Conservation (phyloP, 2,888 invertebrate genomes). For the Mythimna vitellina region DNA sequence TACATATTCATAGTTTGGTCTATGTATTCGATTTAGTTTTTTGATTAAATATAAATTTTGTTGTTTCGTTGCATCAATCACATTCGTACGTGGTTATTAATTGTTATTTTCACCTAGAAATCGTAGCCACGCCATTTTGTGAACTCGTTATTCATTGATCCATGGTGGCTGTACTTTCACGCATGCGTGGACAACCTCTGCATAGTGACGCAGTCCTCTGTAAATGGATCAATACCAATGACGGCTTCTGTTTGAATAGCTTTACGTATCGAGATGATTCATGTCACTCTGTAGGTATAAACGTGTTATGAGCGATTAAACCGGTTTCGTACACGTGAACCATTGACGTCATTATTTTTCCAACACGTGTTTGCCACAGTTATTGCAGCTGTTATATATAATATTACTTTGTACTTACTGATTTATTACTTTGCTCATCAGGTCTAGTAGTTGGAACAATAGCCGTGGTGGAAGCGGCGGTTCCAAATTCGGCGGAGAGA, state of each 20-base stretch:
- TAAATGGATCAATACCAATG: conserved; percentile 36
- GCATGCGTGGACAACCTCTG: conserved; percentile 53
- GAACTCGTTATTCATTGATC: conserved; percentile 49
- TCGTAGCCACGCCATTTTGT: conserved; percentile 49
- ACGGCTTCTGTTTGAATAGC: not conserved
- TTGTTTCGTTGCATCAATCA: not conserved
- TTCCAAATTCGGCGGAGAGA: conserved; percentile 80
- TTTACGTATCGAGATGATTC: conserved; percentile 30
- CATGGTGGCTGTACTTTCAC: conserved; percentile 40
- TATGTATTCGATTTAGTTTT: too few species aligned
- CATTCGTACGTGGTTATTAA: not conserved
- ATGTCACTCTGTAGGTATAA: conserved; percentile 26
- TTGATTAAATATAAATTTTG: too few species aligned
- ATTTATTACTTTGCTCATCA: conserved; percentile 62
- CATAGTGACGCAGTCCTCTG: conserved; percentile 41
- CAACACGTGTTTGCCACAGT: conserved; percentile 27
- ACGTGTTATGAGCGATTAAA: conserved; percentile 17
- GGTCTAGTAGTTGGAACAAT: conserved; percentile 88
- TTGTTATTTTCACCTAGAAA: not conserved
- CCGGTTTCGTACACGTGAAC: conserved; percentile 25
- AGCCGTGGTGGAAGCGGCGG: conserved; percentile 85
- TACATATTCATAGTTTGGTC: not conserved
- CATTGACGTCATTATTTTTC: not conserved
- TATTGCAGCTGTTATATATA: not conserved
- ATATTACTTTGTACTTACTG: not conserved